phyloP scores from a whole-genome alignment of 2,797 vertebrate species.

The Enteromius treurensis region DNA sequence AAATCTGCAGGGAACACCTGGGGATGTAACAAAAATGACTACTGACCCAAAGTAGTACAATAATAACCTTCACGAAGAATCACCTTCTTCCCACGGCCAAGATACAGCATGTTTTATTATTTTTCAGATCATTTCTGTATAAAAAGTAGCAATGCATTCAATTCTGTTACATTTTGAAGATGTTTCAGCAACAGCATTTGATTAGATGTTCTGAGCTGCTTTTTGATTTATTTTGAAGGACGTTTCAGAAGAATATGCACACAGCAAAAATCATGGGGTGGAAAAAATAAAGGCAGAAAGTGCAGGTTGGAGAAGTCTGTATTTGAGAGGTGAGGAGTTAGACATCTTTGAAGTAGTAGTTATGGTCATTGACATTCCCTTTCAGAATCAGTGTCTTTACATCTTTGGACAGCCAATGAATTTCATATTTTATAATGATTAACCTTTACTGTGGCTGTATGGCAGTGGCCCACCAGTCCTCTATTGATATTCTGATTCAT shows the following conservation, averaged over 20 bases:
- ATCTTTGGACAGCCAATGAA: neutral
- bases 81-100: neutral
- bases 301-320: neutral
- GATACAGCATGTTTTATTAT: neutral
- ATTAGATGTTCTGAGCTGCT: neutral
- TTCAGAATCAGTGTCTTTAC: neutral
- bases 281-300: neutral
- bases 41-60: neutral
- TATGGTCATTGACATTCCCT: neutral
- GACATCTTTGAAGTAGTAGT: neutral
- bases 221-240: conserved; percentile 23
- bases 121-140: neutral
- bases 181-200: neutral
- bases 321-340: neutral
- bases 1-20: neutral
- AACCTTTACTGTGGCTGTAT: neutral
- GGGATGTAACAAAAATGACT: neutral
- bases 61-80: neutral
- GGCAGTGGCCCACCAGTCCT: neutral
- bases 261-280: neutral
- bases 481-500: neutral
- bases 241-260: neutral
- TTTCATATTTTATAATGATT: neutral
- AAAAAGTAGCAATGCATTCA: neutral
- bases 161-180: neutral